Base-by-base conservation (phyloP, 2,888 invertebrate species). In the Autographa gamma region DNA sequence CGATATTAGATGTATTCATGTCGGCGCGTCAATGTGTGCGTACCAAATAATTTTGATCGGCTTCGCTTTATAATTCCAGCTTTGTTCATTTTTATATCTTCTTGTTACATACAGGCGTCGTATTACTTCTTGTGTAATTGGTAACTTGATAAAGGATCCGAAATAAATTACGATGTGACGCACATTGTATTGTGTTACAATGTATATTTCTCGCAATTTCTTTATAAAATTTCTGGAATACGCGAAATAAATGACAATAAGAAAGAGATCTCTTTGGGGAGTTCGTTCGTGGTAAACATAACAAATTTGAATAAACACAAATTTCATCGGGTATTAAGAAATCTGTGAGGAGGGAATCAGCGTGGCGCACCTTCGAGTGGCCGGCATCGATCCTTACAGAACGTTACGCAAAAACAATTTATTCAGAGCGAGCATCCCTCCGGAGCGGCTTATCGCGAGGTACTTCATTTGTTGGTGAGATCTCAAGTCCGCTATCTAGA, bases 401-500 rank as follows among this genome's bases (percentile, higher is more conserved):
- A 70, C 60, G 65, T 81, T 67, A 74, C 73, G 69, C 72, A 73
- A 77, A 84, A 85, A 83, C 83, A 84, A 85, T 85, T 84, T 83
- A 74, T 79, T 71, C 71, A 18, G 31, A 34, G 54, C 48, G 61
- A 73, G 63, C 68, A 71, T 74, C 73, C 72, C 70, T 69, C 71
- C 66, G 64, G 71, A 69, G 71, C 70, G 74, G 82, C 85, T 89
- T 89, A 89, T 89, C 88, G 82, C 77, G 19, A 70, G 81, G 80
- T 60, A 80, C 84, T 85, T 76, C 76, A 85, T 88, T 89, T 83
- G 82, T 82, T 78, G 74, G 66, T 70, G 68, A 84, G 80, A 86
- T 86, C 85, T 86, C 81, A 83, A 80, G 80, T 78, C 80, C 79
- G 79, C 69, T 86, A 86, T 86, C 87, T 73, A 64, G 70, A 76